Evolutionary conservation across 2,888 invertebrate species (phyloP).

Genomic region (Allolobophora icterica): DNA sequence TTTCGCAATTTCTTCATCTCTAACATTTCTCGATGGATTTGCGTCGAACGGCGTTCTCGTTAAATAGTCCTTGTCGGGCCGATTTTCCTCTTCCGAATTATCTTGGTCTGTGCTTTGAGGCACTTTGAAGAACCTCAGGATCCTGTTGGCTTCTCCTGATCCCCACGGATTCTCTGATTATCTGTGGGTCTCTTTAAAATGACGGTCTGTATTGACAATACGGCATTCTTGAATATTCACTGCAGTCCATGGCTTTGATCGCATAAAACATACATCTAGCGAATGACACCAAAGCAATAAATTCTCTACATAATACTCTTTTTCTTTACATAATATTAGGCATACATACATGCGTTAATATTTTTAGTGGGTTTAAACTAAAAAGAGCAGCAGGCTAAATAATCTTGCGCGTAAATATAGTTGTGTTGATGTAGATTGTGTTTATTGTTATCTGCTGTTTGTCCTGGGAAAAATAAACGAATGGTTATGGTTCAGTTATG

Average conservation of each 20-base stretch:
- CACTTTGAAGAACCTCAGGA: neutral
- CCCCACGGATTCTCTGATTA: neutral
- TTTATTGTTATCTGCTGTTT: too few relatives aligned
- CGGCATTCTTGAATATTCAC: neutral
- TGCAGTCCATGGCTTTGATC: neutral
- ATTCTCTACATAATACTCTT: too few relatives aligned
- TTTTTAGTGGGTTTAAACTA: neutral
- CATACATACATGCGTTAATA: neutral
- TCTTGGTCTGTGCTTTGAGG: neutral
- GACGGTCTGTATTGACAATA: neutral
- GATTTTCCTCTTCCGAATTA: neutral
- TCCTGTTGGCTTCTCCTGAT: neutral
- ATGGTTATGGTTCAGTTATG: too few relatives aligned
- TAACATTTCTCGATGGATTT: neutral
- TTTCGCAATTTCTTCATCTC: neutral
- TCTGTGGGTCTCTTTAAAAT: too few relatives aligned
- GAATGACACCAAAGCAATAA: neutral
- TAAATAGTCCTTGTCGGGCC: neutral
- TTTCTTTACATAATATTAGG: too few relatives aligned
- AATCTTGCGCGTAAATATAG: neutral
- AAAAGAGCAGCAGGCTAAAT: neutral
- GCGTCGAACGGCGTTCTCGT: neutral
- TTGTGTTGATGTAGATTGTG: neutral
- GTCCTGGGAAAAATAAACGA: too few relatives aligned
- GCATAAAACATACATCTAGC: neutral